phyloP scores from a whole-genome alignment of 1,140 invertebrate genomes.

The Papilio machaon region DNA sequence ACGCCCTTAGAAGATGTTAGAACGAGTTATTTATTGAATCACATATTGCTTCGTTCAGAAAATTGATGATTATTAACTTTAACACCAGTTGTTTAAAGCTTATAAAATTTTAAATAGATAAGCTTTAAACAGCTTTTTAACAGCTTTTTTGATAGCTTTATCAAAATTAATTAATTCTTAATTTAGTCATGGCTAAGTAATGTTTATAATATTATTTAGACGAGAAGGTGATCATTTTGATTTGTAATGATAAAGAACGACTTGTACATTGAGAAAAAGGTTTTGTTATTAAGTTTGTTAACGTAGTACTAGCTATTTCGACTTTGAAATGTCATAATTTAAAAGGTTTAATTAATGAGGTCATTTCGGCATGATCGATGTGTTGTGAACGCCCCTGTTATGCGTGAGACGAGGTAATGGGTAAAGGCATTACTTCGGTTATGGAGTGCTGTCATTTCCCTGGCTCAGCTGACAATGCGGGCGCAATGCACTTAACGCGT shows the following conservation, averaged over 20 bases:
- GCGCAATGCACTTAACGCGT: constrained; percentile 18
- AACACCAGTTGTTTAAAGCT: neutral
- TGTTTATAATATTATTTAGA: no score
- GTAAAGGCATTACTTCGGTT: neutral
- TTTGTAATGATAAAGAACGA: neutral
- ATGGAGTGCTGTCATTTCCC: constrained; percentile 33
- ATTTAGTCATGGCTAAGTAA: no score
- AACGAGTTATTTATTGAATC: neutral
- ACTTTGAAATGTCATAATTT: constrained; percentile 9
- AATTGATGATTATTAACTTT: neutral
- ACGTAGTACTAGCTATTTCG: neutral
- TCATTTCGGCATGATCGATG: constrained; percentile 18
- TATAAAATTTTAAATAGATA: neutral
- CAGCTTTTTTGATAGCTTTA: no score
- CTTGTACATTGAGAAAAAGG: no score
- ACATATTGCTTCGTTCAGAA: neutral
- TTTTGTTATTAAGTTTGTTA: neutral
- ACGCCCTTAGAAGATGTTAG: neutral
- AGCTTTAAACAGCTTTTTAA: no score
- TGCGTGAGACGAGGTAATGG: neutral
- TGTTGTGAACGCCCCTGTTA: neutral
- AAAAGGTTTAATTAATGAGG: neutral
- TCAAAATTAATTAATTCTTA: no score
- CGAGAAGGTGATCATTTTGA: neutral
- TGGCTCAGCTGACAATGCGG: constrained; percentile 1